Evolutionary conservation across 2,113 vertebrate species (phyloP), one percentile per base, ranked within the genome.

Genomic region (Alethe diademata): DNA sequence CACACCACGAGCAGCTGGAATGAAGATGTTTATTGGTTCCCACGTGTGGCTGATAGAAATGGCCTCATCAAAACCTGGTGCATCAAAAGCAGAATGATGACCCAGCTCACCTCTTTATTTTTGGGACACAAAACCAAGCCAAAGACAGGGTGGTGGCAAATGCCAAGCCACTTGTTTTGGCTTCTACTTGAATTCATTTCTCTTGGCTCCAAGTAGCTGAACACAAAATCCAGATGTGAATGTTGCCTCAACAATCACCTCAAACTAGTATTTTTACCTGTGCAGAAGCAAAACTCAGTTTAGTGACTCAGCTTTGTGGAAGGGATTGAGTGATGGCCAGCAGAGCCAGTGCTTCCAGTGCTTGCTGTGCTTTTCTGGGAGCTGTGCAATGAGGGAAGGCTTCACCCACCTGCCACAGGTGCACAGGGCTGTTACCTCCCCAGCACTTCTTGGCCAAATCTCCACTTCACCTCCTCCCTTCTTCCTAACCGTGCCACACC

Each of bases 1-100:
- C 20, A 43, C 22, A n/a, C 12, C 1, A 6, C 5, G 60, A 87
- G 26, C 62, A 53, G 31, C 14, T 8, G 19, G 48, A 54, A 45
- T 45, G 14, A 23, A 13, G 26, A 28, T 0, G 2, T 43, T 67
- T 0, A 0, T 14, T 43, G 60, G 36, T 28, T 50, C 8, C 47
- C 14, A 62, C 1, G 0, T 11, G 26, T 14, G 45, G 29, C 40
- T 80, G 45, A 42, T 57, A 42, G 16, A 47, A 80, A 51, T 38
- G 36, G 29, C 33, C 40, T 78, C 36, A 14, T 60, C 26, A 22
- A 65, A 78, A 42, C 22, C 42, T 25, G 29, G 15, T 47, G 35
- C 33, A 36, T 31, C 43, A 47, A 58, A 61, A n/a, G 7, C 47
- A 86, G 57, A 70, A 36, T 9, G 16, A 56, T 22, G 9, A 54